Percentiles rank a stretch among this genome's conserved stretches.
These are phyloP conservation scores for Dasypogon diadema DNA, from an alignment of 2,888 invertebrate species.

Conservation along the genomic window DNA sequence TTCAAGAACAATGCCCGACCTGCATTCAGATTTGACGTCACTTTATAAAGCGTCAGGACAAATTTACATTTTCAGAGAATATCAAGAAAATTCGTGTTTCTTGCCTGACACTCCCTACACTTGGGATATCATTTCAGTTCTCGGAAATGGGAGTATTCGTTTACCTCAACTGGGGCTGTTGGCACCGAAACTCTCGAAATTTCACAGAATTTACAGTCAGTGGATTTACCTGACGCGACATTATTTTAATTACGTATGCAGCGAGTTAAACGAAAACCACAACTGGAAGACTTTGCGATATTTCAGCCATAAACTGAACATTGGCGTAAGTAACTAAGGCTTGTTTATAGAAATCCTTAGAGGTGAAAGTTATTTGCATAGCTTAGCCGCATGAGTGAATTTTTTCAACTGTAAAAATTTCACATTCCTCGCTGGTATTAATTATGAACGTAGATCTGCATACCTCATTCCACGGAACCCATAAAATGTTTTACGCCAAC, in stretches of 20 bases:
- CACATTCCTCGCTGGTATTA: too few species aligned
- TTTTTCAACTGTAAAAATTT: too few species aligned
- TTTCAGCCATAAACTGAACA: too few species aligned
- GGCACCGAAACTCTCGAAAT: neutral
- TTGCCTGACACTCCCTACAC: neutral
- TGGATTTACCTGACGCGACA: neutral
- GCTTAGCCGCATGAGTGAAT: too few species aligned
- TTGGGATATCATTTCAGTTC: neutral
- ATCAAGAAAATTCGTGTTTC: neutral
- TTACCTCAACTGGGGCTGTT: neutral
- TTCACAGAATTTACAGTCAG: neutral
- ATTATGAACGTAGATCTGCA: too few species aligned
- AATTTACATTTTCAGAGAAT: neutral
- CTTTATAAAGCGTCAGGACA: neutral
- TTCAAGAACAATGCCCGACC: neutral
- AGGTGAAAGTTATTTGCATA: too few species aligned
- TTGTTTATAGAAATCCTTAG: too few species aligned
- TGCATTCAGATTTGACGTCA: neutral
- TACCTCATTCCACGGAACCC: too few species aligned
- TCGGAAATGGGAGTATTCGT: neutral
- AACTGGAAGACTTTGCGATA: too few species aligned
- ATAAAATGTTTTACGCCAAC: too few species aligned
- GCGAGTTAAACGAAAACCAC: too few species aligned
- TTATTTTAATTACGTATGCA: neutral
- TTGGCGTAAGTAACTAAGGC: too few species aligned